These are phyloP conservation scores for Camelus bactrianus DNA, from an alignment of 2,113 vertebrate genomes.

Conservation along the genomic window DNA sequence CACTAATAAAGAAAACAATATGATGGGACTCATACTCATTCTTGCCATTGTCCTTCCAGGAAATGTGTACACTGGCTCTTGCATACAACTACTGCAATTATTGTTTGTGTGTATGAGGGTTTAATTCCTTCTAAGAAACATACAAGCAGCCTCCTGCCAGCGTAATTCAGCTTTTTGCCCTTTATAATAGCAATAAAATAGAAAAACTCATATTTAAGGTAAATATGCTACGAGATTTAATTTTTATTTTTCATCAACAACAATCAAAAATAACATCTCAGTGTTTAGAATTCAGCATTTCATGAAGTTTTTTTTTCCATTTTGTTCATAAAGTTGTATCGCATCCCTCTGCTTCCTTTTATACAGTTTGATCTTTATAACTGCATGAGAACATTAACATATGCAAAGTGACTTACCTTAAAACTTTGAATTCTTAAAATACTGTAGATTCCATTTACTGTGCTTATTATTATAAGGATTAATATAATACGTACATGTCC, in stretches of 20 bases:
- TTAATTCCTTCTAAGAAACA: neutral
- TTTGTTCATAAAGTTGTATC: neutral
- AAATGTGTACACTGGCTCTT: neutral
- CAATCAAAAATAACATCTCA: neutral
- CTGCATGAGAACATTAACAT: neutral
- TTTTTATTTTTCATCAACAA: neutral
- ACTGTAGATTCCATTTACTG: neutral
- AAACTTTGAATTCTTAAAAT: slow-evolving; percentile 31
- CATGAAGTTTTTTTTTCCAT: neutral
- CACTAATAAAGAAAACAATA: neutral
- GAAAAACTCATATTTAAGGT: neutral
- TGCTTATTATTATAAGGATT: neutral
- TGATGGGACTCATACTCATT: neutral
- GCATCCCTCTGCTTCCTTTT: neutral
- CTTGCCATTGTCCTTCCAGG: neutral
- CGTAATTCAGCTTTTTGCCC: neutral
- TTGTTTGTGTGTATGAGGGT: neutral
- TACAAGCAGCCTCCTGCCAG: neutral
- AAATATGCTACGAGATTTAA: neutral
- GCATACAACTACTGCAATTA: neutral
- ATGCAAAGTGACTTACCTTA: neutral
- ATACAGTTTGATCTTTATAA: neutral
- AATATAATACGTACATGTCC: neutral
- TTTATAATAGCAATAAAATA: neutral
- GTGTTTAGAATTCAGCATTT: neutral